Base-by-base conservation (phyloP, 2,888 invertebrate species). In the Euphydryas editha region DNA sequence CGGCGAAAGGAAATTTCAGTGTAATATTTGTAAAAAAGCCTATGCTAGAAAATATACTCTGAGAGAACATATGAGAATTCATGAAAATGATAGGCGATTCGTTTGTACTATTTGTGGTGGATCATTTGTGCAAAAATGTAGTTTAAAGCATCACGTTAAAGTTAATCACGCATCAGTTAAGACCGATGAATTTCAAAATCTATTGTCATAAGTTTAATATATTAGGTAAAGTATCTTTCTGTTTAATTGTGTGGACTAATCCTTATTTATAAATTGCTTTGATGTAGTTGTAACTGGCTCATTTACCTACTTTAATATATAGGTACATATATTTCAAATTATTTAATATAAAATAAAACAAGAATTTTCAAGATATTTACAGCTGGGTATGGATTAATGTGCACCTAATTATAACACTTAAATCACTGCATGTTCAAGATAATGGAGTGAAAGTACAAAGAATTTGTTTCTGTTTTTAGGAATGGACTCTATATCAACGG, bases 1-100 rank as follows among this genome's bases (percentile, higher is more conserved):
- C 0, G 94, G 94, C 0, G 93, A 93, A 63, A 84, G 90, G 6
- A 93, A 91, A 63, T 91, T 87, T 55, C 86, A 91, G 46, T 94
- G 94, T 65, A 81, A 76, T 0, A 72, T 93, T 0, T 94, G 94
- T 60, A 88, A 90, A 59, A 94, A 94, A 66, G 81, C 90, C 0
- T 94, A 93, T 62, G 90, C 91, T 0, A 85, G 92, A 67, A 90
- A 88, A 54, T 87, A 86, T 70, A 92, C 91, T 0, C 72, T 92
- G n/a, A 80, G 81, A 1, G 89, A 90, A 51, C 92, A 92, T 70
- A 86, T 88, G 85, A 76, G 88, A n/a, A 91, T 88, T 58, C 91
- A 91, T 59, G 84, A 88, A 10, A 87, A 89, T 65, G 88, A 89
- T 67, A 84, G 86, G 55, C 75, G 89, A n/a, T 90, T 86, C 58